Base-by-base conservation (phyloP, 1,140 invertebrate genomes). In the Drosophila watanabei region DNA sequence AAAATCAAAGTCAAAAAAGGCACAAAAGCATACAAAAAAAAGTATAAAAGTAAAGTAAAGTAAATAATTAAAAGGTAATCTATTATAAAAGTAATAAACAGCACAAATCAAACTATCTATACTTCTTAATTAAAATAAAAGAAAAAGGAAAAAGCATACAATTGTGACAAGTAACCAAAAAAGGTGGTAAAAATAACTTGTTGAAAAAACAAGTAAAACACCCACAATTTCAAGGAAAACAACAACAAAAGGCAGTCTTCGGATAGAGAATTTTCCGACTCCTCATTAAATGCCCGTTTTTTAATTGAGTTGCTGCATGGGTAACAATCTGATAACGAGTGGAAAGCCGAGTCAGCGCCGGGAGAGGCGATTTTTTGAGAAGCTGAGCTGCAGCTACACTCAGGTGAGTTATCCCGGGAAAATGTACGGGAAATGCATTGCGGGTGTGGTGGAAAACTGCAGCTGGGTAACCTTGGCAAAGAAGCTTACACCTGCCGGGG, bases 241-340 rank as follows among this genome's bases (percentile, higher is more conserved):
- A 28, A 39, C 33, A 20, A n/a, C n/a, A 41, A 62, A 57, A 32
- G 11, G 14, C 18, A 24, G 32, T 20, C 35, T 0, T 16, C 18
- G 14, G 18, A 16, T 48, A 69, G 24, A 35, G 37, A 64, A 39
- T 52, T 35, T 61, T 64, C 20, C 63, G 16, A 43, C 33, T 49
- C 37, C 54, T 39, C 33, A 24, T 37, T 30, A 18, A 56, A 66
- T 41, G 41, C 30, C 46, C 7, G 41, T 13, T 30, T 68, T 32
- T 70, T 32, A 63, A 73, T 52, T 35, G 60, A 49, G 45, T 58
- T 58, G 39, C 62, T 88, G 84, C 58, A 87, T 88, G 84, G 83
- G 83, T 52, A 87, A 80, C 49, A 83, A 68, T 68, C 54, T 77
- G 35, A 60, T 43, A 52, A 54, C 65, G 54, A 72, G 61, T 54